Base-by-base conservation (phyloP, 1,140 invertebrate genomes). In the Potamilus streckersoni region DNA sequence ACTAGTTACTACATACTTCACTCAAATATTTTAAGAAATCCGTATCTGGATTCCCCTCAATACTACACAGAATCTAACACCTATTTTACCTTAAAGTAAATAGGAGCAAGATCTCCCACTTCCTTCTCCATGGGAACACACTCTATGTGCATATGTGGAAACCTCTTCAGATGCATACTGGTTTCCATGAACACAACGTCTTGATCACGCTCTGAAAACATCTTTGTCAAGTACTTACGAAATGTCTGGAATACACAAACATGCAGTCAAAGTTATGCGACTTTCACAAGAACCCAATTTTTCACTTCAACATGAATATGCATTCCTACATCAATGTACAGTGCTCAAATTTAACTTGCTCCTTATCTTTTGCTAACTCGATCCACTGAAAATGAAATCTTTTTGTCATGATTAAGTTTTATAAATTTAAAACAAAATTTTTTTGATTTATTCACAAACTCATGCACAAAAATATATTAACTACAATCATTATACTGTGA, bases 111-210 rank as follows among this genome's bases (percentile, higher is more conserved):
- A 78, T 95, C 94, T 38, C 95, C 95, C 57, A 93, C 92, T 88
- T 97, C 95, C 84, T 92, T 93, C 11, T 95, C 93, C 80, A 98
- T 83, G 0, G 97, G 96, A 27, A 99, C 91, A 91, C 97, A 98
- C 82, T 98, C 94, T 23, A 98, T 91, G 64, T 92, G 91, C 92
- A 97, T 94, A 88, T 99, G 97, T 12, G 95, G 95, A 83, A 93
- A 93, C 83, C 92, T 92, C 74, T 94, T 92, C 23, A 96, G 90
- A 85, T 92, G 92, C 79, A 93, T 93, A 31, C 94, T 95, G 19
- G 93, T 94, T 92, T 99, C 98, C 91, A 97, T 96, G 89, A 98
- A 98, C 1, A 99, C 91, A n/a, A 94, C 92, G 90, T 96, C 95
- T 85, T 95, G 91, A 66, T 94, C 92, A 27, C 79, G 63, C 13